Conservation (phyloP, 2,888 invertebrate genomes). For the Xanthorhoe spadicearia region DNA sequence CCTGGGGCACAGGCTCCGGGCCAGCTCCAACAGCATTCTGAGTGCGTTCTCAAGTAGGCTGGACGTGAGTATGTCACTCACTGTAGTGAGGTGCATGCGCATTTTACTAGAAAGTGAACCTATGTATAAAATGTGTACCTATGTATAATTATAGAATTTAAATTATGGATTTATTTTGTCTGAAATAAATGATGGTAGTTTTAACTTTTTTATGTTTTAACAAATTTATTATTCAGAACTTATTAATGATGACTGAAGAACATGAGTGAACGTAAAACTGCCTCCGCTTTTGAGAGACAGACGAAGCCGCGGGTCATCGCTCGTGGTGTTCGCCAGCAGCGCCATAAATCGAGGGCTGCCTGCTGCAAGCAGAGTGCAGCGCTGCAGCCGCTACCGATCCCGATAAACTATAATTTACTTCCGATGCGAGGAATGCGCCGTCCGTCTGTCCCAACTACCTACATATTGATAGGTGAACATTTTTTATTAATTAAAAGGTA, state of each 20-base stretch:
- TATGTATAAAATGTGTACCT: too few relatives aligned
- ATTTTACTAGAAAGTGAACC: too few relatives aligned
- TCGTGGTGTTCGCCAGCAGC: not conserved
- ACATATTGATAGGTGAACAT: slow-evolving; percentile 27
- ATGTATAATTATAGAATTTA: too few relatives aligned
- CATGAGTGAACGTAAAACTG: not conserved
- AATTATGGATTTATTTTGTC: too few relatives aligned
- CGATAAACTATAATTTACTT: slow-evolving; percentile 75
- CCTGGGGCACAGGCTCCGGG: not conserved
- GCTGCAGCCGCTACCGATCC: slow-evolving; percentile 49
- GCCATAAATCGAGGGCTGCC: slow-evolving; percentile 6
- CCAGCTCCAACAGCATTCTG: not conserved
- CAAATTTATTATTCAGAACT: too few relatives aligned
- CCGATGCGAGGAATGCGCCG: slow-evolving; percentile 48
- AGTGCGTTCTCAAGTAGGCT: not conserved
- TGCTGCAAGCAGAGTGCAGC: too few relatives aligned
- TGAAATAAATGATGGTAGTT: too few relatives aligned
- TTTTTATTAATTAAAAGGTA: slow-evolving; percentile 40
- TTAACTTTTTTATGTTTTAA: too few relatives aligned
- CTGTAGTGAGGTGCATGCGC: too few relatives aligned
- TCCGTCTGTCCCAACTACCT: slow-evolving; percentile 18
- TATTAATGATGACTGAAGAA: too few relatives aligned
- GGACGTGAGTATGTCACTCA: not conserved
- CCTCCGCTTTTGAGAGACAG: not conserved
- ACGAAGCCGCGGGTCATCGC: not conserved